Evolutionary conservation across 1,140 invertebrate species (phyloP).

Genomic region (Condylostylus longicornis): DNA sequence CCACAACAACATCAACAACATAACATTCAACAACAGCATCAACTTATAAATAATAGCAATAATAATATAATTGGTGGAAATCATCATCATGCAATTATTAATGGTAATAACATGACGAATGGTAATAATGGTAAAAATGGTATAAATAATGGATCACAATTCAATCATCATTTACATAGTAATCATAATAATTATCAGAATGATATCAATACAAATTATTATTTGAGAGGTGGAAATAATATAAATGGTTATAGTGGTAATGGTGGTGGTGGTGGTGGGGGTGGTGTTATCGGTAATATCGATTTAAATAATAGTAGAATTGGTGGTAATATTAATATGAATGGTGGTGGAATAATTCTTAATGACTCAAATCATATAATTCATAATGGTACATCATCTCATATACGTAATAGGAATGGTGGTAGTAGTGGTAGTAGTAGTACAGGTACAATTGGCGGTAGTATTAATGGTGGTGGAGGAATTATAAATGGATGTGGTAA

Average conservation of each 20-base stretch:
- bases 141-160: constrained; percentile 2
- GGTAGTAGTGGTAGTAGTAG: constrained; percentile 2
- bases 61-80: constrained; percentile 15
- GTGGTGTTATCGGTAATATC: background rate
- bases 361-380: too few species aligned
- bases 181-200: background rate
- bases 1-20: too few species aligned
- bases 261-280: background rate
- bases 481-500: constrained; percentile 5
- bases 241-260: background rate
- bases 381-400: background rate
- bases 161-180: background rate
- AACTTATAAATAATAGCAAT: constrained; percentile 7
- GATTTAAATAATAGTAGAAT: too few species aligned
- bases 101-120: background rate
- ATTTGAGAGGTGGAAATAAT: background rate
- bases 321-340: background rate
- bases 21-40: constrained; percentile 4
- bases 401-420: constrained; percentile 6
- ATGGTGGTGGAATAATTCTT: background rate
- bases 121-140: background rate
- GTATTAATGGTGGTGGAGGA: constrained; percentile 2
- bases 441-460: constrained; percentile 3
- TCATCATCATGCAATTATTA: constrained; percentile 7
- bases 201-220: constrained; percentile 2